Evolutionary conservation across 2,113 vertebrate species (phyloP).

Genomic region (Paramormyrops kingsleyae): DNA sequence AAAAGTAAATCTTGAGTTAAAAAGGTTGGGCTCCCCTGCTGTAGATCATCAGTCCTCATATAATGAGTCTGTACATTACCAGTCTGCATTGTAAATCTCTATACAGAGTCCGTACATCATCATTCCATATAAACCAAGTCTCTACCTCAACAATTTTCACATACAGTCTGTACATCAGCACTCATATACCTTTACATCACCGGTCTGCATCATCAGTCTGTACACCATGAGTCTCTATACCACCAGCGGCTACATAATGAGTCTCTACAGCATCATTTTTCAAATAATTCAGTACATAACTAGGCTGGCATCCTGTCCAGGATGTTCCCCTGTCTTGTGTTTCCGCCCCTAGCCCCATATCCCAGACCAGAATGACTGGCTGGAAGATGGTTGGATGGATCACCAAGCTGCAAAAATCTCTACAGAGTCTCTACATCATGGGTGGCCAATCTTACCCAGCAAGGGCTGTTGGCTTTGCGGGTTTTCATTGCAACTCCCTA

Average conservation of each 20-base stretch:
- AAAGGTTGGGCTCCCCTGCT: background rate
- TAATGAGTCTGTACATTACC: background rate
- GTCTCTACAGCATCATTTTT: background rate
- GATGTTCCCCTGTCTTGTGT: background rate
- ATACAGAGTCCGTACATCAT: background rate
- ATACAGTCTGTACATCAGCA: background rate
- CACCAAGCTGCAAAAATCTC: background rate
- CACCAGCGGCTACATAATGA: background rate
- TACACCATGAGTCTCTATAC: background rate
- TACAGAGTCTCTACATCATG: background rate
- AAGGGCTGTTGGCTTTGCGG: background rate
- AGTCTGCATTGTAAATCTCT: background rate
- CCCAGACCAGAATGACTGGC: background rate
- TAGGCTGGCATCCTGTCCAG: background rate
- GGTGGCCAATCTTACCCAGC: background rate
- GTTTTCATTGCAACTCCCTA: background rate
- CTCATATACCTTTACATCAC: background rate
- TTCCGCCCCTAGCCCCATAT: background rate
- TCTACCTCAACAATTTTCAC: background rate
- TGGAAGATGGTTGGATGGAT: background rate
- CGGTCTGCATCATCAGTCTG: background rate
- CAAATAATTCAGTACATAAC: background rate
- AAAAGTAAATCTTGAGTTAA: too few relatives aligned
- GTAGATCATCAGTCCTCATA: background rate
- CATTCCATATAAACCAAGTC: background rate